phyloP scores from a whole-genome alignment of 2,113 vertebrate species.

The Poecilia latipinna region DNA sequence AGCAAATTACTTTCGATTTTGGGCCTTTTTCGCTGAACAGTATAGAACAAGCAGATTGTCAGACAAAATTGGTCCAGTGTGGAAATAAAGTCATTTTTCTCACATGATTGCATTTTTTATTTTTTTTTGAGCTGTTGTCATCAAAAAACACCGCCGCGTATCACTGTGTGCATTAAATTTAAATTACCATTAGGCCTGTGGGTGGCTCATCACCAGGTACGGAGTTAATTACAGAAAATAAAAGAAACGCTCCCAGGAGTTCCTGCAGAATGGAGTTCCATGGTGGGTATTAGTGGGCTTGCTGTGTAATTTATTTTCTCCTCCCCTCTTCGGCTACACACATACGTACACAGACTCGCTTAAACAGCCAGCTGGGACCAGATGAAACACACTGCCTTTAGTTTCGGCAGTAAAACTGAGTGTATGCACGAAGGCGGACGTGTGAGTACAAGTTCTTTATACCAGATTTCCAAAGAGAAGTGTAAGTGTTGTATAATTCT shows the following conservation, averaged over 20 bases:
- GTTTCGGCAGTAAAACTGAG: background rate
- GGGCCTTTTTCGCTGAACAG: conserved; percentile 11
- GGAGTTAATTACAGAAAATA: conserved; percentile 60
- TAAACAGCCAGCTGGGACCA: background rate
- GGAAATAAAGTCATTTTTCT: conserved; percentile 30
- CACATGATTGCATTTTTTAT: conserved; percentile 28
- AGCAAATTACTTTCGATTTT: conserved; percentile 3
- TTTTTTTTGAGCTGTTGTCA: conserved; percentile 2
- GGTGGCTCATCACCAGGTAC: conserved; percentile 46
- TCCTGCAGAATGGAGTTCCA: conserved; percentile 39
- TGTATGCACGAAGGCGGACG: background rate
- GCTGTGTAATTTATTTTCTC: conserved; percentile 22
- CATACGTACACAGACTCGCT: background rate
- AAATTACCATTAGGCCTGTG: conserved; percentile 28
- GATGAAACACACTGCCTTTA: background rate
- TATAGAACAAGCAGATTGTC: background rate
- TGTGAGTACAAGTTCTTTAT: background rate
- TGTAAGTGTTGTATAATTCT: background rate
- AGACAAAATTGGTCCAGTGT: conserved; percentile 31
- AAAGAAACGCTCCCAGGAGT: conserved; percentile 48
- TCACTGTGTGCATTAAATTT: conserved; percentile 33
- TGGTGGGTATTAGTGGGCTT: conserved; percentile 30
- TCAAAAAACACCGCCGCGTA: conserved; percentile 29
- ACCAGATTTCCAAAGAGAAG: background rate
- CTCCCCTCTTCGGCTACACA: background rate